A percentile compares a stretch with the other conserved stretches of the same genome.
phyloP scores from a whole-genome alignment of 2,888 invertebrate genomes.

The Agrochola lychnidis region DNA sequence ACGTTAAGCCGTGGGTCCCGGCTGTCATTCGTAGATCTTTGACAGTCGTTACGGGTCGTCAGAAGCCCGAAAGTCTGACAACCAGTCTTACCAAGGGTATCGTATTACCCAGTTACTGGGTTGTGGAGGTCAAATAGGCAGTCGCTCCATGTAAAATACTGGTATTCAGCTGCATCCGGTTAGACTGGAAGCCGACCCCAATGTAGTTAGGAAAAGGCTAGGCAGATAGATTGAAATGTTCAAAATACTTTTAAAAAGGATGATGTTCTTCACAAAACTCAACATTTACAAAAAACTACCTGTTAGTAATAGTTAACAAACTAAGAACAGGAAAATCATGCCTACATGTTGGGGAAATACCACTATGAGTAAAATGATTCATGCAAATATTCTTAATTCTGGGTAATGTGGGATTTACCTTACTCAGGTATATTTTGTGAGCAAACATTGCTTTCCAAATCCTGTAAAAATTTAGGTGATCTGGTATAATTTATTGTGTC shows the following conservation, averaged over 20 bases:
- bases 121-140: too few relatives aligned
- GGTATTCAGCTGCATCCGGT: too few relatives aligned
- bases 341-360: slow-evolving; percentile 36
- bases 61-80: too few relatives aligned
- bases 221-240: not conserved
- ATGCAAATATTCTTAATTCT: slow-evolving; percentile 37
- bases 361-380: slow-evolving; percentile 33
- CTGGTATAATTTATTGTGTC: not conserved
- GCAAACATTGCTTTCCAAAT: not conserved
- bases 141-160: too few relatives aligned
- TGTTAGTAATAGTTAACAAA: not conserved
- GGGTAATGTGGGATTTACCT: slow-evolving; percentile 44
- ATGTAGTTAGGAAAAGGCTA: too few relatives aligned
- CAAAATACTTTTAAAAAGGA: not conserved
- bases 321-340: slow-evolving; percentile 27
- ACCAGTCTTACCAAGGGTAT: too few relatives aligned
- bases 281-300: not conserved
- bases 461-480: not conserved
- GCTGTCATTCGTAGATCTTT: too few relatives aligned
- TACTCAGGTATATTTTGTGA: not conserved
- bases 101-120: too few relatives aligned
- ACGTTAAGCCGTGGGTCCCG: too few relatives aligned
- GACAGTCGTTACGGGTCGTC: too few relatives aligned
- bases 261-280: not conserved
- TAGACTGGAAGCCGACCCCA: too few relatives aligned